phyloP scores from a whole-genome alignment of 2,113 vertebrate genomes.

The Vimba vimba region DNA sequence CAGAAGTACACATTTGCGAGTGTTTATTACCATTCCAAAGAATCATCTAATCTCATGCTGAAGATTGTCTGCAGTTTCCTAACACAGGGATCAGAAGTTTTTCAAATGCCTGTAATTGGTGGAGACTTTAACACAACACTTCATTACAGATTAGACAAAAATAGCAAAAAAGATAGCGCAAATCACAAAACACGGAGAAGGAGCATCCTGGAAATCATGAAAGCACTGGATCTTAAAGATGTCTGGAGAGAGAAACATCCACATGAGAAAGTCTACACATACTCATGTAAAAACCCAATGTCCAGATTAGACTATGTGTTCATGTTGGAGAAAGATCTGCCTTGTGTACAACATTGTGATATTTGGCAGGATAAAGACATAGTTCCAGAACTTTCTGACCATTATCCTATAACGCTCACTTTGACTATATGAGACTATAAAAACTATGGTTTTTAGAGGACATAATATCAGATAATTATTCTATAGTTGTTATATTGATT shows the following conservation, averaged over 20 bases:
- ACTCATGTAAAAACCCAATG: not conserved
- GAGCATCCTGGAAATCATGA: not conserved
- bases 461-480: too few species aligned
- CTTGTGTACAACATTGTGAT: not conserved
- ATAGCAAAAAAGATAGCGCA: not conserved
- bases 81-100: not conserved
- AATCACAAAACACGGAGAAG: not conserved
- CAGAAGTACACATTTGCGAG: not conserved
- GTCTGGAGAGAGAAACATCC: not conserved
- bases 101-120: too few species aligned
- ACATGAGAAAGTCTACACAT: not conserved
- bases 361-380: not conserved
- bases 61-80: not conserved
- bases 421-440: too few species aligned
- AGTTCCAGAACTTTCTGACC: not conserved
- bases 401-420: not conserved
- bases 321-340: not conserved
- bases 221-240: not conserved
- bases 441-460: too few species aligned
- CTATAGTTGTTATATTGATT: too few species aligned
- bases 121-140: too few species aligned
- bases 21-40: not conserved
- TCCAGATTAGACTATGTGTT: constrained; percentile 1
- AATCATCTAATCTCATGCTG: not conserved
- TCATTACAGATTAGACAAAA: not conserved